phyloP scores from a whole-genome alignment of 2,888 invertebrate species.

The Aspidiotus rigidus region DNA sequence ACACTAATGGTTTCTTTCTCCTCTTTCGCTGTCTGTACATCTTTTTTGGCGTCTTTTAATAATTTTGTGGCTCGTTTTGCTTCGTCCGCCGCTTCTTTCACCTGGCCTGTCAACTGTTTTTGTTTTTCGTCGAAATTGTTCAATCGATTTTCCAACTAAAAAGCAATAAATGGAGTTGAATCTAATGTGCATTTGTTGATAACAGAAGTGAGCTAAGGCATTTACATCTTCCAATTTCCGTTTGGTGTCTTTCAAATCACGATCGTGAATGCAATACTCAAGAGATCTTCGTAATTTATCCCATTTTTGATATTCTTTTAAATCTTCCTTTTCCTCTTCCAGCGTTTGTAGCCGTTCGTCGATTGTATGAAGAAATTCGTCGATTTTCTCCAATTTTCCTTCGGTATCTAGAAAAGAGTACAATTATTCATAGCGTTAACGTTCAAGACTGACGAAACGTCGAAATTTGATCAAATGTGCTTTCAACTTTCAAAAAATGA shows the following conservation, averaged over 20 bases:
- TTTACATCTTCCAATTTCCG: constrained; percentile 76
- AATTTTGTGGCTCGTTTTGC: constrained; percentile 59
- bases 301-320: constrained; percentile 98
- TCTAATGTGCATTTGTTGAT: too few relatives aligned
- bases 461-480: too few relatives aligned
- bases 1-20: constrained; percentile 84
- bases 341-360: constrained; percentile 91
- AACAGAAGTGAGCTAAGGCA: neutral
- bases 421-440: too few relatives aligned
- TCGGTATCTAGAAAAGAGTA: constrained; percentile 45
- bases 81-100: constrained; percentile 63
- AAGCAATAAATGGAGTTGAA: constrained; percentile 31
- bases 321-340: constrained; percentile 96
- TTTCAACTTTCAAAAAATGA: too few relatives aligned
- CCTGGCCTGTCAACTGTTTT: constrained; percentile 63
- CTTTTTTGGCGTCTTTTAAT: constrained; percentile 81
- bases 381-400: constrained; percentile 79
- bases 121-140: constrained; percentile 75
- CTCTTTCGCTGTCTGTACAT: constrained; percentile 74
- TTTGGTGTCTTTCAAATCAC: constrained; percentile 87
- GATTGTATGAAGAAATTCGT: constrained; percentile 90
- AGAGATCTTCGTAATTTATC: constrained; percentile 88
- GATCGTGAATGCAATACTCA: constrained; percentile 96
- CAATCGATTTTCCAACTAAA: constrained; percentile 62
- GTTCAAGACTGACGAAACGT: too few relatives aligned